These are phyloP conservation scores for Tanypteryx hageni DNA, from an alignment of 2,888 invertebrate species.

Conservation along the genomic window DNA sequence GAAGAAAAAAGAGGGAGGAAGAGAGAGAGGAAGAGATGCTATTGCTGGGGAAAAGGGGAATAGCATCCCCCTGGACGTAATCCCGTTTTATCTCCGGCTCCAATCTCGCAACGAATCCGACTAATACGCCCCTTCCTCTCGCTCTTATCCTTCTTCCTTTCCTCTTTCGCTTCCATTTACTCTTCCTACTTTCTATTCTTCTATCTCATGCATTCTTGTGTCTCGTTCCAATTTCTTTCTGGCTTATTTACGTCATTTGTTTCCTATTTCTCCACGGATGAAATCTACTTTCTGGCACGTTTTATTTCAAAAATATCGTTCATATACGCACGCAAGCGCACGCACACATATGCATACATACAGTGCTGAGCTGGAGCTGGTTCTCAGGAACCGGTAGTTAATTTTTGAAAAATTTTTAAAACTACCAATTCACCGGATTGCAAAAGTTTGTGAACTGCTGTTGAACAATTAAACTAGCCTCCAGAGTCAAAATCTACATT, in stretches of 20 bases:
- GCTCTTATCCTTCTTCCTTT: not conserved
- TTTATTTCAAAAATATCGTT: no score
- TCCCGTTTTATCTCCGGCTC: constrained; percentile 22
- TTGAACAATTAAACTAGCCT: no score
- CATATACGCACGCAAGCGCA: no score
- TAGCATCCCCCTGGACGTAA: constrained; percentile 44
- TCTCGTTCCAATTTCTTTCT: not conserved
- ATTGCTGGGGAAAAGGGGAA: constrained; percentile 15
- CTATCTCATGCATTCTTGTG: not conserved
- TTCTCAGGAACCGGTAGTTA: no score
- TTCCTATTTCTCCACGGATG: no score
- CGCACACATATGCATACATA: no score
- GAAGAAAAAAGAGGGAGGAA: not conserved
- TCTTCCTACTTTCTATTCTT: not conserved
- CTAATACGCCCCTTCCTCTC: constrained; percentile 24
- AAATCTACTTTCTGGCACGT: no score
- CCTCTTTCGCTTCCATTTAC: not conserved
- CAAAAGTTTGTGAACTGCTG: no score
- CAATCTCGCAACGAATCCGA: constrained; percentile 30
- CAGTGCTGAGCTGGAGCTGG: no score
- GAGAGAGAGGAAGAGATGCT: constrained; percentile 14
- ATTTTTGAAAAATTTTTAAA: no score
- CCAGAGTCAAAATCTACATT: no score
- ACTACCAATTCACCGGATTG: no score
- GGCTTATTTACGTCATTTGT: not conserved